Evolutionary conservation across 2,113 vertebrate species (phyloP), one percentile per base, ranked within the genome.

Genomic region (Harpagus bidentatus): DNA sequence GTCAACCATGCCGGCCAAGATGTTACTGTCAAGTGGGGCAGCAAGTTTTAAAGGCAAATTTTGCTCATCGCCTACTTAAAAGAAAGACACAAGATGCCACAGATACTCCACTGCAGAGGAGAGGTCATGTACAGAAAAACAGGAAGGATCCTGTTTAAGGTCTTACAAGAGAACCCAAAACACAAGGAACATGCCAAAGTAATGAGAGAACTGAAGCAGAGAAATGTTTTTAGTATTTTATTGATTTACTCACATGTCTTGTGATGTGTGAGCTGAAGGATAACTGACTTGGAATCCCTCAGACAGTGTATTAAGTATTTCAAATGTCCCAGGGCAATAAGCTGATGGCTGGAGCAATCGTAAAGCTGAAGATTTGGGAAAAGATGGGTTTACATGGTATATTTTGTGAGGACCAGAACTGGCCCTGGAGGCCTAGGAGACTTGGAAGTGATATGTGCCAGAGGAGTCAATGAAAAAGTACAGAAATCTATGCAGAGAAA

Each of bases 21-120:
- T 77, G 90, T 62, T 88, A 70, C 56, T 77, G 79, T 93, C 88
- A 96, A 96, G 63, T 65, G 58, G 90, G 74, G 90, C 74, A 90
- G 82, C 23, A 90, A 96, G 62, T 70, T 91, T 85, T 80, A 96
- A 90, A 90, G 42, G 82, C 42, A 90, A 85, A 90, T 86, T 80
- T 82, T 88, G 81, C 71, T 92, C 82, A 77, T 90, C 28, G 62
- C 20, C n/a, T 62, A 66, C 42, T 88, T 76, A 70, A 71, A 61
- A 53, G 42, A 86, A 73, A 88, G 53, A 63, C 14, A 55, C 42
- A 83, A 80, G 42, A 77, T 61, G 36, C 12, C 34, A 45, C n/a
- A 80, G 45, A 80, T 66, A 72, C 2, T 69, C 47, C 19, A 21
- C 28, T 72, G 29, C 8, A 77, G 73, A 82, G 31, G 9, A 80